Percentiles rank a stretch among this genome's conserved stretches.
These are phyloP conservation scores for Teleogryllus occipitalis DNA, from an alignment of 1,140 invertebrate species.

Conservation along the genomic window DNA sequence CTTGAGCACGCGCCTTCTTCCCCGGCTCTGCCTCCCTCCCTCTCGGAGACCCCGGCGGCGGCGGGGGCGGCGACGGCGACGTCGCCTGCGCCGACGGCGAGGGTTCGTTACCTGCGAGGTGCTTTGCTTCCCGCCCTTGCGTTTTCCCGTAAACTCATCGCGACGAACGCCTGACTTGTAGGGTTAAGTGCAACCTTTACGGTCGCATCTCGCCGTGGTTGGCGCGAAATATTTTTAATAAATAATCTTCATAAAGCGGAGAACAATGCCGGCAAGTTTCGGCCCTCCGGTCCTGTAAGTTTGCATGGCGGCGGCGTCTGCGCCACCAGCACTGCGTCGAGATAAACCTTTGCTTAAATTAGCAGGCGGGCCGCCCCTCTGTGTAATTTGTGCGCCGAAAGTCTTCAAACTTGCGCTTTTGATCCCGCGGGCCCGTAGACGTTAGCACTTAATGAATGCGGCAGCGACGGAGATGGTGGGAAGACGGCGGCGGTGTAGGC, in stretches of 20 bases:
- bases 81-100: no score
- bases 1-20: no score
- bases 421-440: background rate
- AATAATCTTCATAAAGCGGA: background rate
- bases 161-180: background rate
- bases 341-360: constrained; percentile 5
- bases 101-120: background rate
- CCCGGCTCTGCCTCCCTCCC: no score
- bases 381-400: background rate
- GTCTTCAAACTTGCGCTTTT: background rate
- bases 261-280: background rate
- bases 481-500: no score
- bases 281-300: background rate
- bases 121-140: background rate
- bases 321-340: background rate
- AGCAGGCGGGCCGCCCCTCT: background rate
- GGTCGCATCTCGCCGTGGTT: background rate
- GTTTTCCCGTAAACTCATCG: background rate
- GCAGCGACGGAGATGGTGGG: no score
- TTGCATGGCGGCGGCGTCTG: background rate
- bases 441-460: constrained; percentile 1
- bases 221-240: background rate
- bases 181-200: background rate
- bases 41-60: no score
- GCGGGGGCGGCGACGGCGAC: no score